Base-by-base conservation (phyloP, 2,797 vertebrate species). In the Philypnodon macrostomus region DNA sequence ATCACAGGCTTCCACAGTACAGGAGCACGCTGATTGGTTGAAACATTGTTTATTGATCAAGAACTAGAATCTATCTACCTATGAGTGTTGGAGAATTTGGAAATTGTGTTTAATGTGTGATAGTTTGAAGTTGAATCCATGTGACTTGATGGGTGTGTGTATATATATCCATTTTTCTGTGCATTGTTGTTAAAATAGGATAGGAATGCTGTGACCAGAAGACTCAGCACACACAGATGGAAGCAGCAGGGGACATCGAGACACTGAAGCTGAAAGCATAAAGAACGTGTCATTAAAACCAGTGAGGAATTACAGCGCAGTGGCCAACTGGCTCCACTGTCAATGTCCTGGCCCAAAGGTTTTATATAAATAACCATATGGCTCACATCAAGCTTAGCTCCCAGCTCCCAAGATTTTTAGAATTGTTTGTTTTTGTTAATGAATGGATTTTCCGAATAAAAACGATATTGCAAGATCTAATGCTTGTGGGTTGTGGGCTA, bases 291-390 rank as follows among this genome's bases (percentile, higher is more conserved):
- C 51, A 40, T 51, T 47, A 29, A 29, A 42, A 50, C 18, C 54
- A 48, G 31, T 35, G 8, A 60, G 48, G 53, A 70, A 64, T 64
- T 63, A 30, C 23, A 45, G 18, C 47, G 7, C 49, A 44, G 47
- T 42, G 15, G 48, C 69, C 69, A 75, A 47, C 58, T 70, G 74
- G 60, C 57, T 45, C 21, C 15, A n/a, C 14, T 39, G 34, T 10
- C 34, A 33, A 24, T 48, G 29, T 52, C 14, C 31, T 24, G 32
- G 23, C 38, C 60, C 52, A 70, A n/a, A 0, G 3, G 21, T 45
- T 63, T 53, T 59, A 38, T 53, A 51, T 33, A 41, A 42, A 54
- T 57, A 63, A 37, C 60, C 73, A 80, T 46, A 31, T 75, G 69
- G 52, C 47, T 72, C 62, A 65, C 58, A 44, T 47, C 23, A 38